Conservation (phyloP, 1,140 invertebrate genomes). For the Melitaea cinxia region DNA sequence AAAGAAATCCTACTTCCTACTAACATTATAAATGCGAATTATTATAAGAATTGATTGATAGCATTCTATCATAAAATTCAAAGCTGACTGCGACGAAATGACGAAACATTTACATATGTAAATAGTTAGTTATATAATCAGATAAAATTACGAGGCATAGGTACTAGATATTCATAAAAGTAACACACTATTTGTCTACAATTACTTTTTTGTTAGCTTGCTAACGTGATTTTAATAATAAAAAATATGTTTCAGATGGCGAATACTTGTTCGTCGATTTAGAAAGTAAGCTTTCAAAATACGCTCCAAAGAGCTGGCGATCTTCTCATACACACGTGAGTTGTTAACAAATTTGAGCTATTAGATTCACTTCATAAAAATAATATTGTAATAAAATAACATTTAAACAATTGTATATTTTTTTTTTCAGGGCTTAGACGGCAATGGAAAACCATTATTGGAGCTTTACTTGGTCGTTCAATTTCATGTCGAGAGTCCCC, state of each 20-base stretch:
- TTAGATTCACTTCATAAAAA: background rate
- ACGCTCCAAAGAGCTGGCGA: conserved; percentile 97
- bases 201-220: too few species aligned
- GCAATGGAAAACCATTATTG: conserved; percentile 92
- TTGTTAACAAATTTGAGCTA: conserved; percentile 38
- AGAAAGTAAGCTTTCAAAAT: conserved; percentile 97
- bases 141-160: too few species aligned
- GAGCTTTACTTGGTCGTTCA: conserved; percentile 96
- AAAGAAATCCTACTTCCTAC: too few species aligned
- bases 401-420: conserved; percentile 15
- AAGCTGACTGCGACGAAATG: too few species aligned
- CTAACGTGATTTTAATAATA: background rate
- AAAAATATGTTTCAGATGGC: conserved; percentile 87
- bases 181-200: too few species aligned
- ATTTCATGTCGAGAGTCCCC: conserved; percentile 95
- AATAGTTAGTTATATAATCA: too few species aligned
- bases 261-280: conserved; percentile 97
- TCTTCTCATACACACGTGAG: conserved; percentile 95
- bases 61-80: too few species aligned
- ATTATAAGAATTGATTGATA: too few species aligned
- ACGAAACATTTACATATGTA: too few species aligned
- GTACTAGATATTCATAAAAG: too few species aligned
- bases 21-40: too few species aligned
- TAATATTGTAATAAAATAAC: background rate
- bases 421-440: conserved; percentile 91